Evolutionary conservation across 2,888 invertebrate genomes (phyloP).

Genomic region (Drosophila mulleri): DNA sequence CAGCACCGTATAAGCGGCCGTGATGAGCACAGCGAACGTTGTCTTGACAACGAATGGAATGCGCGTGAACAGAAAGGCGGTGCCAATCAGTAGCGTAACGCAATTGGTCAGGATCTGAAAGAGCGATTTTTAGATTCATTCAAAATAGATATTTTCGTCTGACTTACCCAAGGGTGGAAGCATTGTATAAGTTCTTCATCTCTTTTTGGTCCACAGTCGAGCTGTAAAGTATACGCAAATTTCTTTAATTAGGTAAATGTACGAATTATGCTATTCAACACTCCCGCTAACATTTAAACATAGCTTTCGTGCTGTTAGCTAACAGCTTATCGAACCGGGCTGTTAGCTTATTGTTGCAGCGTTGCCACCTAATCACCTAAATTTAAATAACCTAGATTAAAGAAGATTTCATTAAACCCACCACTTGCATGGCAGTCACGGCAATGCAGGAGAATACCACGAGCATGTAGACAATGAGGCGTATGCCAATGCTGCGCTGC

Average conservation of each 20-base stretch:
- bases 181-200: constrained; percentile 57
- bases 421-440: constrained; percentile 81
- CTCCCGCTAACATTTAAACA: neutral
- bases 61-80: constrained; percentile 93
- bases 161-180: constrained; percentile 84
- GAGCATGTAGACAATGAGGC: constrained; percentile 89
- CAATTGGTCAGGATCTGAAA: constrained; percentile 86
- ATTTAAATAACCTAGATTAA: neutral
- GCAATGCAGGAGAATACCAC: constrained; percentile 88
- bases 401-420: constrained; percentile 30
- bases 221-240: constrained; percentile 15
- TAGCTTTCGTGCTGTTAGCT: neutral
- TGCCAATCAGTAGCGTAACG: constrained; percentile 86
- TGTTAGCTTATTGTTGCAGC: neutral
- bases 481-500: constrained; percentile 87
- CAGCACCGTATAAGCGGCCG: constrained; percentile 88
- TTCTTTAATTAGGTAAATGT: neutral
- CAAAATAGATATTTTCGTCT: too few species aligned
- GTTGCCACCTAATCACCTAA: neutral
- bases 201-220: constrained; percentile 41
- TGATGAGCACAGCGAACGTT: constrained; percentile 88
- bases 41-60: constrained; percentile 94
- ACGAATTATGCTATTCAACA: neutral
- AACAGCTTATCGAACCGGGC: neutral
- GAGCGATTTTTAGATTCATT: too few species aligned